Percentiles rank a stretch among this genome's conserved stretches.
Evolutionary conservation across 2,797 vertebrate genomes (phyloP).

Genomic region (Anableps anableps): DNA sequence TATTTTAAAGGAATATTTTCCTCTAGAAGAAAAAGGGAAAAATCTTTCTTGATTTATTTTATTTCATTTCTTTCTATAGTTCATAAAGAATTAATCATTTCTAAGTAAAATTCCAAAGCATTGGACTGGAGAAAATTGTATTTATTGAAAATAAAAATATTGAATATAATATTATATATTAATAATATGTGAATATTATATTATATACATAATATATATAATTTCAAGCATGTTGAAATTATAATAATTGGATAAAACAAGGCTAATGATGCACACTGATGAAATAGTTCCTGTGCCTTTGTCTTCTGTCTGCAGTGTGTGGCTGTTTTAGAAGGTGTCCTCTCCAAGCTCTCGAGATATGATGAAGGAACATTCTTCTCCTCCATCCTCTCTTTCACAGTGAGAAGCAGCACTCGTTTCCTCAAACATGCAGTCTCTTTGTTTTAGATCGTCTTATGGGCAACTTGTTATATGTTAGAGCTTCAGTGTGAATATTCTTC

Average conservation of each 20-base stretch:
- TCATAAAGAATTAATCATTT: background rate
- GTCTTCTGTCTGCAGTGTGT: constrained; percentile 80
- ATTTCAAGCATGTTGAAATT: background rate
- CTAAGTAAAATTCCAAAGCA: background rate
- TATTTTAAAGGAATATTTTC: background rate
- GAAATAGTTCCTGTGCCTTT: background rate
- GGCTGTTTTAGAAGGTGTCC: constrained; percentile 89
- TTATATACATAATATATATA: too few relatives aligned
- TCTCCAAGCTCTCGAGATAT: constrained; percentile 94
- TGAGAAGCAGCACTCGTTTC: constrained; percentile 80
- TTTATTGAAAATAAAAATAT: background rate
- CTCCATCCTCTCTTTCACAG: constrained; percentile 96
- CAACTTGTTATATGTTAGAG: constrained; percentile 50
- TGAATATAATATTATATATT: too few relatives aligned
- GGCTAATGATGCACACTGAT: too few relatives aligned
- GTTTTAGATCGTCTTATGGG: background rate
- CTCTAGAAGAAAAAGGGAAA: background rate
- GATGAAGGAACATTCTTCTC: constrained; percentile 98
- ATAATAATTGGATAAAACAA: background rate
- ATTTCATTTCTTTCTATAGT: background rate
- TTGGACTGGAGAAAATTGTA: background rate
- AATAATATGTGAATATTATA: too few relatives aligned
- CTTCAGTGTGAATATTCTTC: constrained; percentile 34
- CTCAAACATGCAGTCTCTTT: background rate
- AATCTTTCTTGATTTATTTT: background rate